phyloP scores from a whole-genome alignment of 1,140 invertebrate species.

The Anoplophora glabripennis region DNA sequence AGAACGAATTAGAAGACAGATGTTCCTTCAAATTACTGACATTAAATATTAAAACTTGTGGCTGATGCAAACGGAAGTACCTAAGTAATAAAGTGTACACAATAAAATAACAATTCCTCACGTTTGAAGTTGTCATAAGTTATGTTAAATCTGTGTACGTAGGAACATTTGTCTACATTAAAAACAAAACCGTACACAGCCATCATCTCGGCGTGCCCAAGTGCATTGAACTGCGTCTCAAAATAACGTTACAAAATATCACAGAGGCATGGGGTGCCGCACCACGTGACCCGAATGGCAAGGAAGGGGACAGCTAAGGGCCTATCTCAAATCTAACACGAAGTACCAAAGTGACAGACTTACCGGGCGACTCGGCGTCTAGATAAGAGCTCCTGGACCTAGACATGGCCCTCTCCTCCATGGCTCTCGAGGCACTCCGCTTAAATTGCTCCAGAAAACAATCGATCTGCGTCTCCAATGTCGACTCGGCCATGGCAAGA shows the following conservation, averaged over 20 bases:
- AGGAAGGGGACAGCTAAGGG: not conserved
- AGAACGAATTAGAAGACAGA: no score
- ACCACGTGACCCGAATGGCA: slow-evolving; percentile 7
- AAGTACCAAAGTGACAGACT: slow-evolving; percentile 2
- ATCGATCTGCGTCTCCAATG: slow-evolving; percentile 77
- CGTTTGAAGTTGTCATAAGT: no score
- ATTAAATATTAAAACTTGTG: no score
- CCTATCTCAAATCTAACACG: not conserved
- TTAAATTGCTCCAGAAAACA: slow-evolving; percentile 78
- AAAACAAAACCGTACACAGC: no score
- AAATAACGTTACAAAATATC: not conserved
- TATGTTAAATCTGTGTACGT: no score
- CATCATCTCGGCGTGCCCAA: not conserved
- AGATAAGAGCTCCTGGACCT: slow-evolving; percentile 32
- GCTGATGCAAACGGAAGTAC: no score
- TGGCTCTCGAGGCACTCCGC: slow-evolving; percentile 68
- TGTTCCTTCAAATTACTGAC: no score
- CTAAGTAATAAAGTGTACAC: no score
- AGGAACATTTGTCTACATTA: no score
- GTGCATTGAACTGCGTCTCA: not conserved
- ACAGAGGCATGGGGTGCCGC: not conserved
- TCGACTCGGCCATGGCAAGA: slow-evolving; percentile 56
- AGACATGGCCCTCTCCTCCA: slow-evolving; percentile 56
- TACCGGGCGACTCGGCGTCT: slow-evolving; percentile 33
- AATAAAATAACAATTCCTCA: no score